Evolutionary conservation across 1,140 invertebrate species (phyloP).

Genomic region (Cotesia glomerata): DNA sequence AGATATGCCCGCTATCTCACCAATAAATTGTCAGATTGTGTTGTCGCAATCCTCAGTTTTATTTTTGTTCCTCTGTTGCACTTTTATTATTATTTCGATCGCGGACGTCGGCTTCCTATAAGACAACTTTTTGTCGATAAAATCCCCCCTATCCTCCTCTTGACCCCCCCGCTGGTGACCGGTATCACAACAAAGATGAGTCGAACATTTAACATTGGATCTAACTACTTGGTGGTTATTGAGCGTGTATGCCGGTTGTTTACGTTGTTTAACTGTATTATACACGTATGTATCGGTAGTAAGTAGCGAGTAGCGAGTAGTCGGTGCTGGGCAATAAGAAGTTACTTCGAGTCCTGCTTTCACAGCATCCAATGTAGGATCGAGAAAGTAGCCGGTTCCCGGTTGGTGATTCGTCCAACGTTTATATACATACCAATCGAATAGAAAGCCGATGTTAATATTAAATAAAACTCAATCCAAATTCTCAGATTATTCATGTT

Average conservation of each 20-base stretch:
- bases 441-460: constrained; percentile 35
- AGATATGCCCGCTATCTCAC: constrained; percentile 42
- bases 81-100: not conserved
- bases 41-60: not conserved
- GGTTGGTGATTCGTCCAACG: constrained; percentile 46
- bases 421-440: constrained; percentile 53
- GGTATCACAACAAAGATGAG: no score
- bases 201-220: not conserved
- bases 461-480: constrained; percentile 55
- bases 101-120: not conserved
- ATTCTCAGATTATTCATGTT: constrained; percentile 45
- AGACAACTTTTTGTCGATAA: constrained; percentile 49
- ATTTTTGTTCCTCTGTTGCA: constrained; percentile 15
- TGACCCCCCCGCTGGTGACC: constrained; percentile 45
- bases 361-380: constrained; percentile 54
- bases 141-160: constrained; percentile 30
- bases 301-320: not conserved
- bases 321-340: constrained; percentile 37
- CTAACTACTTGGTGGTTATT: not conserved
- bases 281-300: constrained; percentile 1
- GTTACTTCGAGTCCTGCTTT: constrained; percentile 48
- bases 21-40: constrained; percentile 44
- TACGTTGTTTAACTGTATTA: no score
- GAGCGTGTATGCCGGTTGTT: not conserved
- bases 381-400: constrained; percentile 47